Evolutionary conservation across 2,113 vertebrate genomes (phyloP), one percentile per base, ranked within the genome.

Genomic region (Recurvirostra avosetta): DNA sequence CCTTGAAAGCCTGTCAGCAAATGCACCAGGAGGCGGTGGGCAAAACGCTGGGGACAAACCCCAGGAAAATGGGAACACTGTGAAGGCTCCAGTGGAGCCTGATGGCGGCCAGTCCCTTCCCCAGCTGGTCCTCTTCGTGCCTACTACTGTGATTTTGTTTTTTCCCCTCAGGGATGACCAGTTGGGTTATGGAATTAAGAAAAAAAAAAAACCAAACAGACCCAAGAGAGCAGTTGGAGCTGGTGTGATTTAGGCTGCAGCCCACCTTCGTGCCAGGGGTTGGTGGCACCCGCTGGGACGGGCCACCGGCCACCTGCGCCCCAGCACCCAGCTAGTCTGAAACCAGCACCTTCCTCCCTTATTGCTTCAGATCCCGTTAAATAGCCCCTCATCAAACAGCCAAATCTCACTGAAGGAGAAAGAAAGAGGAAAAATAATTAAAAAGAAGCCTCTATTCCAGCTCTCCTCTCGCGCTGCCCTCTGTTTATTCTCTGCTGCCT

Each of bases 21-120:
- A 71, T 0, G 2, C 15, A 66, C 4, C 63, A 27, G 50, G 17
- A 59, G n/a, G 72, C 73, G 84, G 20, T 0, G 0, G n/a, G 23
- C 23, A 52, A 32, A 86, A 16, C 1, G 0, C 34, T 15, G 11
- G 27, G 45, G 59, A 29, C 9, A 62, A 80, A 70, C 4, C 19
- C 34, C 45, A 36, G 65, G 30, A 32, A 68, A 74, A 49, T 1
- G 34, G 79, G 83, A 41, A 11, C 3, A 1, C n/a, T 27, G 16
- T 27, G 52, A n/a, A 30, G 38, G 68, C 15, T 40, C 41, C 0
- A 3, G 3, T 53, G 41, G 72, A 49, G 41, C 14, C 32, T 67
- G 50, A 4, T 0, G 2, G 12, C 27, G 36, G 27, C 71, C 21
- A 50, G 9, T 27, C n/a, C 38, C 22, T 49, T 59, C 25, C 27